These are phyloP conservation scores for Bombus affinis DNA, from an alignment of 1,140 invertebrate species.

Conservation along the genomic window DNA sequence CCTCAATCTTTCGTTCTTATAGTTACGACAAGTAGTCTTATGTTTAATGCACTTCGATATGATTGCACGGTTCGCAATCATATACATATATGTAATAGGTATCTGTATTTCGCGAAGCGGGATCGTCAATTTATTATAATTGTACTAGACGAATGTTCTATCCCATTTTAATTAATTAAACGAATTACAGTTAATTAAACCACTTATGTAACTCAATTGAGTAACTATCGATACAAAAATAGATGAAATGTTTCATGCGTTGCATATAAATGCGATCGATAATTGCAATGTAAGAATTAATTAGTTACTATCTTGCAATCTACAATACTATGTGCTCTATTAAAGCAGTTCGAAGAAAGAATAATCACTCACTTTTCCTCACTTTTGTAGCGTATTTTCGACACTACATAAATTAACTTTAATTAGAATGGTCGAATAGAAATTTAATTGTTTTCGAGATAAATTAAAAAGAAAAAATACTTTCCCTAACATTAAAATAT, in stretches of 20 bases:
- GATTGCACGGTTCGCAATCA: not conserved
- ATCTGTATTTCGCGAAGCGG: not conserved
- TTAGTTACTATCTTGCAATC: not conserved
- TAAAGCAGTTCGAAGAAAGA: not conserved
- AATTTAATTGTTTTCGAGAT: not conserved
- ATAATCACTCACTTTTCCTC: not conserved
- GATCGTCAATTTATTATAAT: not conserved
- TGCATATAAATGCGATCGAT: conserved; percentile 3
- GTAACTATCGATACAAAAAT: not conserved
- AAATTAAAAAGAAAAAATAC: not conserved
- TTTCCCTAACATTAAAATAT: no score
- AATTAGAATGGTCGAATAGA: not conserved
- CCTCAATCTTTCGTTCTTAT: not conserved
- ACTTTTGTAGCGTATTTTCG: not conserved
- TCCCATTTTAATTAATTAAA: not conserved
- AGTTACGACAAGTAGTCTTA: not conserved
- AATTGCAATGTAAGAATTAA: not conserved
- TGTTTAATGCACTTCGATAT: not conserved
- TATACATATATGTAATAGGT: no score
- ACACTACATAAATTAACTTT: not conserved
- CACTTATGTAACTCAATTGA: not conserved
- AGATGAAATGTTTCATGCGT: not conserved
- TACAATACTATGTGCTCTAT: not conserved
- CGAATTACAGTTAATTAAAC: conserved; percentile 8
- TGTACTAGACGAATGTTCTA: not conserved